phyloP scores from a whole-genome alignment of 2,797 vertebrate species.

The Saxicola maurus region DNA sequence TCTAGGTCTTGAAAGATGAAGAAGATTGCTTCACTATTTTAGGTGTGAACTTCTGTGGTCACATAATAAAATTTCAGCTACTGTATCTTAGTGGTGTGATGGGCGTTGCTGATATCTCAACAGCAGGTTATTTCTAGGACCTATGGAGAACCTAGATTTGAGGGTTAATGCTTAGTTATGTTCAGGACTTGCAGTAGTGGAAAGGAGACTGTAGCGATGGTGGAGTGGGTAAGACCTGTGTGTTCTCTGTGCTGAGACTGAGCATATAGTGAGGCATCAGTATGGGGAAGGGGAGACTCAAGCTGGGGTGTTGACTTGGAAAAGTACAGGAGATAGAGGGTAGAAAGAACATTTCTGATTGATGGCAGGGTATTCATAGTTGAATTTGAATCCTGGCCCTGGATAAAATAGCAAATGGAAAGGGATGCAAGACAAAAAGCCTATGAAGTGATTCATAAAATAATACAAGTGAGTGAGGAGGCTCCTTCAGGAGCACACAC shows the following conservation, averaged over 20 bases:
- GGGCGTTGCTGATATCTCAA: not conserved
- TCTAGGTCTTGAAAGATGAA: not conserved
- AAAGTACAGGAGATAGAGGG: not conserved
- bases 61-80: not conserved
- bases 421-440: not conserved
- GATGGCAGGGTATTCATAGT: not conserved
- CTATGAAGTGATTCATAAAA: not conserved
- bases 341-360: not conserved
- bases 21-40: not conserved
- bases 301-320: not conserved
- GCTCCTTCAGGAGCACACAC: not conserved
- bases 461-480: not conserved
- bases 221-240: not conserved
- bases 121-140: not conserved
- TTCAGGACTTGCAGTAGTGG: not conserved
- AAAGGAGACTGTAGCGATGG: not conserved
- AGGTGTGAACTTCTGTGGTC: not conserved
- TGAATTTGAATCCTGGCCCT: not conserved
- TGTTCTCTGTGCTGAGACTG: not conserved
- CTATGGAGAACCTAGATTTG: not conserved
- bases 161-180: not conserved
- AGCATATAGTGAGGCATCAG: not conserved
- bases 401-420: not conserved
- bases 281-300: accelerated
- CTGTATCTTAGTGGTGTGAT: not conserved